A percentile compares a stretch with the other conserved stretches of the same genome.
Conservation (phyloP, 2,888 invertebrate genomes). For the Drymonia ruficornis region DNA sequence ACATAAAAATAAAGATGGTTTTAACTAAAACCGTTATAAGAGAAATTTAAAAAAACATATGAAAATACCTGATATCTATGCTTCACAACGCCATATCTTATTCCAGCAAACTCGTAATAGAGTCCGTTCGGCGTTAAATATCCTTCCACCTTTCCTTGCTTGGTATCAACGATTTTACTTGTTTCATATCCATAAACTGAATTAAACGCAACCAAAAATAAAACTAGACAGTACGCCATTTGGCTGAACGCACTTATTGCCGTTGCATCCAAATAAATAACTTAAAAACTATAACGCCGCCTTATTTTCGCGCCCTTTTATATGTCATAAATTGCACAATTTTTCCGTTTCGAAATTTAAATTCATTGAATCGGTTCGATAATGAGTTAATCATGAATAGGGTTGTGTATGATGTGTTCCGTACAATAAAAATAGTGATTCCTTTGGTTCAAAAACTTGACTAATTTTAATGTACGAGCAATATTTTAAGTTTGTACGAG, state of each 20-base stretch:
- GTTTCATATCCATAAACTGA: constrained; percentile 45
- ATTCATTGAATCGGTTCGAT: not conserved
- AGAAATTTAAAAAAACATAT: too few species aligned
- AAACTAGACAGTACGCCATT: constrained; percentile 25
- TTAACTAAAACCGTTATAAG: too few species aligned
- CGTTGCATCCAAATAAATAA: constrained; percentile 23
- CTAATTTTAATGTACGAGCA: too few species aligned
- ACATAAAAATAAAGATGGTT: too few species aligned
- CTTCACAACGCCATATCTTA: constrained; percentile 65
- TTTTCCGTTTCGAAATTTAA: not conserved
- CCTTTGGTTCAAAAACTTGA: too few species aligned
- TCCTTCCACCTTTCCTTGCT: constrained; percentile 71
- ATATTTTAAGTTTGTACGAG: too few species aligned
- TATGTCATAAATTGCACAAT: constrained; percentile 26
- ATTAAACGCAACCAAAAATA: constrained; percentile 44
- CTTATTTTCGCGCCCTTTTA: constrained; percentile 35
- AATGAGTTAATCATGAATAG: not conserved
- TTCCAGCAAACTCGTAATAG: constrained; percentile 71
- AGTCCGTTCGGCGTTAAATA: constrained; percentile 56
- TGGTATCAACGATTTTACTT: constrained; percentile 59
- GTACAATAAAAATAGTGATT: not conserved
- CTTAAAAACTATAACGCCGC: constrained; percentile 30
- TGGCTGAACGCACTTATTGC: constrained; percentile 45
- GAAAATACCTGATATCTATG: constrained; percentile 62
- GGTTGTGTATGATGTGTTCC: not conserved